Evolutionary conservation across 2,113 vertebrate genomes (phyloP).

Genomic region (zebrafish (Danio rerio)): DNA sequence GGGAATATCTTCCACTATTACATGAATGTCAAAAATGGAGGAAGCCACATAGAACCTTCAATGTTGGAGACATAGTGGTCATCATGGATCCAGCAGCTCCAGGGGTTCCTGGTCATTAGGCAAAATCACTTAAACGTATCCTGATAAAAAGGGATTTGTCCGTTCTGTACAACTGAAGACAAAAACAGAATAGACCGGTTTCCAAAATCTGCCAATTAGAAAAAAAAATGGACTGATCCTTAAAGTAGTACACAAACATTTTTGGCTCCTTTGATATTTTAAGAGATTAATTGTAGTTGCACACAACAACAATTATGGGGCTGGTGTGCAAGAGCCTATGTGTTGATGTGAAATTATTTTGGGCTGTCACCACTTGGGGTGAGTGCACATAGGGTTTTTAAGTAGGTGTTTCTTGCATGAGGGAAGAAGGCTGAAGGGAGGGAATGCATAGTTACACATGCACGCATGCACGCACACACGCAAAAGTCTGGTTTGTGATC

Average conservation of each 20-base stretch:
- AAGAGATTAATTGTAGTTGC: no score
- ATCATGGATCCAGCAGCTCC: conserved; percentile 41
- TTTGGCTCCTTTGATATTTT: neutral
- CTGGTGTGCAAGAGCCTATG: no score
- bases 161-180: neutral
- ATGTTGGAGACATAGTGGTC: conserved; percentile 30
- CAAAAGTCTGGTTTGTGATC: no score
- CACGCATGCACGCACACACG: no score
- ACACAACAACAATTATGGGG: no score
- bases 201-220: neutral
- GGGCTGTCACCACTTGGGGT: no score
- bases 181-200: neutral
- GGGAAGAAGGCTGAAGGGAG: no score
- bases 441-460: no score
- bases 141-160: no score
- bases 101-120: conserved; percentile 13
- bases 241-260: neutral
- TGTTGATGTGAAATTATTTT: no score
- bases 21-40: conserved; percentile 41
- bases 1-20: conserved; percentile 34
- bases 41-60: conserved; percentile 15
- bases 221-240: neutral
- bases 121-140: neutral
- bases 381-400: no score
- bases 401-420: no score